phyloP scores from a whole-genome alignment of 2,113 vertebrate genomes.

The Dolichotis patagonum region DNA sequence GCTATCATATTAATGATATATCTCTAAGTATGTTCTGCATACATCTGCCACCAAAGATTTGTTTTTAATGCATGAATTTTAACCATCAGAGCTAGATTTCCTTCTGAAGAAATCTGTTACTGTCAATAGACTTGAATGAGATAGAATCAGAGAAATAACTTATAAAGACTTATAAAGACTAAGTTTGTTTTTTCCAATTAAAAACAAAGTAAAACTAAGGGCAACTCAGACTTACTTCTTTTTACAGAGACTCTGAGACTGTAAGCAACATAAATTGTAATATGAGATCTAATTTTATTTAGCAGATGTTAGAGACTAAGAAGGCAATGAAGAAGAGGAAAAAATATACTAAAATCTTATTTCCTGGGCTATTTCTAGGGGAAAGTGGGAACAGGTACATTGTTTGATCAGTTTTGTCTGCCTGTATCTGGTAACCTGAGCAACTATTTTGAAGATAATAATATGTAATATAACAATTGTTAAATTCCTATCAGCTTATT shows the following conservation, averaged over 20 bases:
- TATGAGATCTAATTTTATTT: conserved; percentile 4
- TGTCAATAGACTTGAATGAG: conserved; percentile 21
- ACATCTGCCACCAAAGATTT: conserved; percentile 46
- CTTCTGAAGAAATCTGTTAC: conserved; percentile 12
- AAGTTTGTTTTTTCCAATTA: conserved; percentile 32
- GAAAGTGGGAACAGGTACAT: background rate
- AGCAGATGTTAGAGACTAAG: background rate
- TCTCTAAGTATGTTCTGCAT: conserved; percentile 45
- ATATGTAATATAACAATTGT: no score
- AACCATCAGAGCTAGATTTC: conserved; percentile 33
- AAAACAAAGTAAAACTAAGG: conserved; percentile 52
- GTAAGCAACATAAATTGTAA: background rate
- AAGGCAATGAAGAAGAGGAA: background rate
- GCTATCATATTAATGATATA: conserved; percentile 26
- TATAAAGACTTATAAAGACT: background rate
- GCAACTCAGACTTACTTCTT: conserved; percentile 28
- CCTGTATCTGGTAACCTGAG: no score
- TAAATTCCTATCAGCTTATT: no score
- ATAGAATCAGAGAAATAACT: background rate
- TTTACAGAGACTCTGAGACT: background rate
- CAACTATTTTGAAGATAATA: no score
- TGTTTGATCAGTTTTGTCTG: no score
- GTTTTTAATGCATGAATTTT: conserved; percentile 11
- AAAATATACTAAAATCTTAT: background rate
- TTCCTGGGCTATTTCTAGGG: background rate